Conservation (phyloP, 2,113 vertebrate genomes). For the Cairina moschata region DNA sequence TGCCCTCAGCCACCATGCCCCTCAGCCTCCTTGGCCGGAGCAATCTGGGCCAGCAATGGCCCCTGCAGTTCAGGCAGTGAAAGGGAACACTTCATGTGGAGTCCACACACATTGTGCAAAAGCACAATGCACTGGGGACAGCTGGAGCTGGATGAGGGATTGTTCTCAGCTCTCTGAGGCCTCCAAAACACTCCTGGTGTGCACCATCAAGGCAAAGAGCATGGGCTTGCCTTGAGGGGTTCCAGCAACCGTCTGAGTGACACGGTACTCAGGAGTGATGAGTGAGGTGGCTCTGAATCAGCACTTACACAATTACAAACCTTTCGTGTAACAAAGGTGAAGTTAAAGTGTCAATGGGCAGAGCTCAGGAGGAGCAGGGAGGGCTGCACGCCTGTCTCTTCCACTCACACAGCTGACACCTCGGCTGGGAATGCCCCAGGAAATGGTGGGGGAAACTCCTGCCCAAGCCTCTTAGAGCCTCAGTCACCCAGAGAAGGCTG, state of each 20-base stretch:
- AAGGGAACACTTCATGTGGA: background rate
- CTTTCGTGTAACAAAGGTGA: background rate
- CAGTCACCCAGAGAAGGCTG: background rate
- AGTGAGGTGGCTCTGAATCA: background rate
- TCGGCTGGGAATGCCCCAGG: background rate
- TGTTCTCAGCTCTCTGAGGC: background rate
- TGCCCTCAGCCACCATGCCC: background rate
- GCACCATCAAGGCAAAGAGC: background rate
- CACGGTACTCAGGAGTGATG: background rate
- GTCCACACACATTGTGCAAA: background rate
- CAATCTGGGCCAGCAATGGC: background rate
- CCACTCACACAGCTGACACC: background rate
- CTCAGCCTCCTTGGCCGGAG: background rate
- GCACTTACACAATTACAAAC: background rate
- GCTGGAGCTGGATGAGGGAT: background rate
- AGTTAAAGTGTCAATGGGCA: background rate
- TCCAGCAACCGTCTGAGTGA: background rate
- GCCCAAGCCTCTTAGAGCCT: background rate
- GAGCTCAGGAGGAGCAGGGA: background rate
- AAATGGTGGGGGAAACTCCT: background rate
- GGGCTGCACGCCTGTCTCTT: background rate
- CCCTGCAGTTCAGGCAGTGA: background rate
- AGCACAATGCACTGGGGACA: background rate
- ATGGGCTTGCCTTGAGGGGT: background rate
- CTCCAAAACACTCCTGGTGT: background rate